A percentile compares a stretch with the other conserved stretches of the same genome.
phyloP scores from a whole-genome alignment of 2,113 vertebrate species.

The Zapornia atra region DNA sequence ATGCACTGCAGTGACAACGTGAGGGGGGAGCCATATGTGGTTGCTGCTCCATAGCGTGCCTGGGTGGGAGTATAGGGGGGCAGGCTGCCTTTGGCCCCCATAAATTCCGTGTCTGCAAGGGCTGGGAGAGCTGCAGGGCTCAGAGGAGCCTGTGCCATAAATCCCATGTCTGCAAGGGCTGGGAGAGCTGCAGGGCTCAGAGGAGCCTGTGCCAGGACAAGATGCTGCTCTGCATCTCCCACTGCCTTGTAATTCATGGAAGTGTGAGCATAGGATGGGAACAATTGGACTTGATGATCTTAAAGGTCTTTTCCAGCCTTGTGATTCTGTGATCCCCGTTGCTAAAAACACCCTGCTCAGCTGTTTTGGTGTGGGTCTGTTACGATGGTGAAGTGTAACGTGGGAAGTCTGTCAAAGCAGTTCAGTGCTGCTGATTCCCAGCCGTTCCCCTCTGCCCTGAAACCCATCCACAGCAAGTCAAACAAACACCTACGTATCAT shows the following conservation, averaged over 20 bases:
- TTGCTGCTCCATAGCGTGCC: rapidly evolving
- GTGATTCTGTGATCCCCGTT: not conserved
- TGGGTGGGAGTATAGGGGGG: not conserved
- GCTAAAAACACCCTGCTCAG: not conserved
- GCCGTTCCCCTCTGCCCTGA: constrained; percentile 1
- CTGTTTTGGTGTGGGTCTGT: not conserved
- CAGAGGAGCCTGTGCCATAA: rapidly evolving
- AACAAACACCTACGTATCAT: constrained; percentile 24
- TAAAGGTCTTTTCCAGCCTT: too few relatives aligned
- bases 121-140: not conserved
- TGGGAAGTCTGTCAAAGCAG: not conserved
- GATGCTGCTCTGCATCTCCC: not conserved
- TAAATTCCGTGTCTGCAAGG: rapidly evolving
- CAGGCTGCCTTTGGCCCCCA: not conserved
- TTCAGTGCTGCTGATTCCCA: not conserved
- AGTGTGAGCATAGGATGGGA: not conserved
- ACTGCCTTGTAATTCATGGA: not conserved
- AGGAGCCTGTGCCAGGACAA: not conserved
- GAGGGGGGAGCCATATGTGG: rapidly evolving
- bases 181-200: rapidly evolving
- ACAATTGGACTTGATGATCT: too few relatives aligned
- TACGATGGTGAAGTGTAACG: not conserved
- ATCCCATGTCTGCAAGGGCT: rapidly evolving
- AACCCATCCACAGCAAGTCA: not conserved
- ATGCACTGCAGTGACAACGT: rapidly evolving